A percentile compares a stretch with the other conserved stretches of the same genome.
These are phyloP conservation scores for Gobio occitaniae DNA, from an alignment of 2,797 vertebrate species.

Conservation along the genomic window DNA sequence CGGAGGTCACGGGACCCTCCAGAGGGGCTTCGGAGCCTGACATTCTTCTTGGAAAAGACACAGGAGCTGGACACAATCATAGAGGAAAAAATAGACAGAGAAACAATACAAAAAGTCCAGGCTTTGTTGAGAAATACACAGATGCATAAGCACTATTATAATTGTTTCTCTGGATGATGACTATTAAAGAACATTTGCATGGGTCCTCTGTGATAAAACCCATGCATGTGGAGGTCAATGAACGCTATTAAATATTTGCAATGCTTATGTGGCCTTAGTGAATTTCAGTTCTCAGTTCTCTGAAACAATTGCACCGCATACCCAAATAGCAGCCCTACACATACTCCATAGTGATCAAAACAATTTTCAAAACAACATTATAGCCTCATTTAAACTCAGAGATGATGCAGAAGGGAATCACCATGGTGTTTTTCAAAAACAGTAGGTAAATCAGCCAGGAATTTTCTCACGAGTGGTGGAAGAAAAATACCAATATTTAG, in stretches of 20 bases:
- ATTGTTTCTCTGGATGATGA: not conserved
- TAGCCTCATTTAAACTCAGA: not conserved
- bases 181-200: not conserved
- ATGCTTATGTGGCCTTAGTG: not conserved
- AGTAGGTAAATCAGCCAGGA: not conserved
- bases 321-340: not conserved
- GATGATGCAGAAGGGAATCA: not conserved
- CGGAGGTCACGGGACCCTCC: slow-evolving; percentile 56
- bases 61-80: slow-evolving; percentile 63
- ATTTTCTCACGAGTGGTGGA: not conserved
- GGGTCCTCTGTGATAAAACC: not conserved
- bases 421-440: not conserved
- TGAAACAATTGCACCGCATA: not conserved
- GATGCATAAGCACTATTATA: not conserved
- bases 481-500: not conserved
- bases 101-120: slow-evolving; percentile 27
- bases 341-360: not conserved
- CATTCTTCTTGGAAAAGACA: slow-evolving; percentile 66
- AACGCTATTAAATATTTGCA: not conserved
- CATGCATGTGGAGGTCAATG: not conserved
- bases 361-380: not conserved
- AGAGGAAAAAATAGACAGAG: slow-evolving; percentile 35
- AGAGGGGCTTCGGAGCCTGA: slow-evolving; percentile 55
- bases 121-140: slow-evolving; percentile 12
- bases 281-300: slow-evolving; percentile 25